Conservation (phyloP, 2,888 invertebrate genomes). For the Amiota minor region DNA sequence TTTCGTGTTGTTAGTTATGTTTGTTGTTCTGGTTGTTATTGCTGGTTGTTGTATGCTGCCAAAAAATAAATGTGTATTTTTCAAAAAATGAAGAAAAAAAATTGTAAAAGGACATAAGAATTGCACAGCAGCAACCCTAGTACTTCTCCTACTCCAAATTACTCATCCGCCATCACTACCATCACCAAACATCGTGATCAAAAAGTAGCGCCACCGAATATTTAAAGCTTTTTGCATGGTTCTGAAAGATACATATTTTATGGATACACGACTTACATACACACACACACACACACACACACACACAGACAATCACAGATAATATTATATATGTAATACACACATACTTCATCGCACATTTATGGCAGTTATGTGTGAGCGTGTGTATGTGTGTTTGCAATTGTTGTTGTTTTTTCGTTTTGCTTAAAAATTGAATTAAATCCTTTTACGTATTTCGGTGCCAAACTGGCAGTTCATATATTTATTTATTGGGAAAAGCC, state of each 20-base stretch:
- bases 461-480: conserved; percentile 30
- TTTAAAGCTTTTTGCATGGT: conserved; percentile 29
- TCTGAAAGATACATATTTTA: conserved; percentile 30
- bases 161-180: not conserved
- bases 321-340: not conserved
- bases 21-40: conserved; percentile 8
- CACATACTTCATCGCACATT: conserved; percentile 1
- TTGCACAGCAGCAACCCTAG: not conserved
- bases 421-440: conserved; percentile 29
- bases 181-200: not conserved
- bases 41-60: conserved; percentile 11
- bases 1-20: not conserved
- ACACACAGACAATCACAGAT: too few relatives aligned
- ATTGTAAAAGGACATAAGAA: not conserved
- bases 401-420: conserved; percentile 9
- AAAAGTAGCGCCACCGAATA: conserved; percentile 6
- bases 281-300: not conserved
- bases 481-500: conserved; percentile 20
- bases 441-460: conserved; percentile 28
- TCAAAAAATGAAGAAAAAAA: conserved; percentile 17
- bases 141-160: too few relatives aligned
- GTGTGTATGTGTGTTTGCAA: not conserved
- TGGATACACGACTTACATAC: not conserved
- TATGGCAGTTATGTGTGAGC: not conserved
- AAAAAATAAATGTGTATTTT: conserved; percentile 24